Percentiles rank a stretch among this genome's conserved stretches.
phyloP scores from a whole-genome alignment of 1,140 invertebrate species.

The Dufourea novaeangliae region DNA sequence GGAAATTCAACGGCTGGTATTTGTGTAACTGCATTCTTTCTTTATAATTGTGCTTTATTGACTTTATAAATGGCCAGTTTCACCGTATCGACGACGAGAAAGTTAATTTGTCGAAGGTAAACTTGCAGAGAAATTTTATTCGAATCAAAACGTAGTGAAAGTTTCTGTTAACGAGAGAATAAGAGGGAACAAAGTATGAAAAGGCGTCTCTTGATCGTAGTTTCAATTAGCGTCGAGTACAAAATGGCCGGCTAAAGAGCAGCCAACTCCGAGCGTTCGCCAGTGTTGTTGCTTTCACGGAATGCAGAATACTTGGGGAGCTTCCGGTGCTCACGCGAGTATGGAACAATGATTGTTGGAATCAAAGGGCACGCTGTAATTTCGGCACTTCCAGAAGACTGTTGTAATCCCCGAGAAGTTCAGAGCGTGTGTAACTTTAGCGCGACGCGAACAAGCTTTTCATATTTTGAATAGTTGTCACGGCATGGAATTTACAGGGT shows the following conservation, averaged over 20 bases:
- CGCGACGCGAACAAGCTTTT: not conserved
- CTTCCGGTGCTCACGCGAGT: not conserved
- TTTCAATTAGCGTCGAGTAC: not conserved
- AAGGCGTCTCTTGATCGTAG: not conserved
- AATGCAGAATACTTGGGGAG: not conserved
- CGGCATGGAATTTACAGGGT: not conserved
- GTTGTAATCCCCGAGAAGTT: not conserved
- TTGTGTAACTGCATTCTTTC: too few relatives aligned
- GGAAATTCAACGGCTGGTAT: not conserved
- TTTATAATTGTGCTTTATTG: too few relatives aligned
- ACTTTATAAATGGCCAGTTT: too few relatives aligned
- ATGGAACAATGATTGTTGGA: slow-evolving; percentile 1
- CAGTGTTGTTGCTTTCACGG: not conserved
- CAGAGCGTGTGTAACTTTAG: not conserved
- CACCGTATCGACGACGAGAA: too few relatives aligned
- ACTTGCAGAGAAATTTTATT: too few relatives aligned
- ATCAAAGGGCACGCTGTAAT: slow-evolving; percentile 10
- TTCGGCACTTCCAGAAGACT: not conserved
- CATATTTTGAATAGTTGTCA: not conserved
- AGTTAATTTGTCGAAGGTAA: too few relatives aligned
- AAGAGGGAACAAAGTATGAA: not conserved
- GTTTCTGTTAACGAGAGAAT: too few relatives aligned
- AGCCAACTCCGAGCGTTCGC: not conserved
- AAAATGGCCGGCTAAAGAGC: not conserved
- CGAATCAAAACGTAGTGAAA: too few relatives aligned